These are phyloP conservation scores for Lordiphosa clarofinis DNA, from an alignment of 1,140 invertebrate genomes.

Conservation along the genomic window DNA sequence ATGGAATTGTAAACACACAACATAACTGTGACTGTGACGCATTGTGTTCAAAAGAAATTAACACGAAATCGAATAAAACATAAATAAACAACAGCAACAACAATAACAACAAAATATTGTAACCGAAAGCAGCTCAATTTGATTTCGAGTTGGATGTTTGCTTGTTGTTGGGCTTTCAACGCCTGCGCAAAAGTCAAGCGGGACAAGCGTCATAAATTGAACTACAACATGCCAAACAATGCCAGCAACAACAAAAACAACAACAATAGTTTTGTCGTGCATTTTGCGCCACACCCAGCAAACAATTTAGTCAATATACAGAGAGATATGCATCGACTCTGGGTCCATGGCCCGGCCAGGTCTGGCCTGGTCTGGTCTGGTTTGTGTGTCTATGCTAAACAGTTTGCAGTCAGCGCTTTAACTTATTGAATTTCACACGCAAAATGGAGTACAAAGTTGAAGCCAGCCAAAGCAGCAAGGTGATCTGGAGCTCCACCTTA, in stretches of 20 bases:
- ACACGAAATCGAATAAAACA: conserved; percentile 66
- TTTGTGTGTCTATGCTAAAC: conserved; percentile 38
- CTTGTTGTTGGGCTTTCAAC: conserved; percentile 68
- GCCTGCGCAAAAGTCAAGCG: conserved; percentile 73
- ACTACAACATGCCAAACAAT: conserved; percentile 74
- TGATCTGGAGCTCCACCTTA: conserved; percentile 56
- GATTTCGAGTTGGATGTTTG: conserved; percentile 39
- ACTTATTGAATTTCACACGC: conserved; percentile 75
- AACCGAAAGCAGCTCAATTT: conserved; percentile 52
- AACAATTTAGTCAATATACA: conserved; percentile 68
- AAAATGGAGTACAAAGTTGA: conserved; percentile 53
- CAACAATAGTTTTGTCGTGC: conserved; percentile 64
- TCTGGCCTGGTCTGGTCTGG: not conserved
- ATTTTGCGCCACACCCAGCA: conserved; percentile 64
- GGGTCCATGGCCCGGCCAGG: conserved; percentile 14
- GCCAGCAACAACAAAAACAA: conserved; percentile 34
- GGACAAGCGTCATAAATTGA: conserved; percentile 72
- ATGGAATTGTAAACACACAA: conserved; percentile 72
- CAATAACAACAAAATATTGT: conserved; percentile 35
- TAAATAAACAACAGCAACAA: conserved; percentile 24
- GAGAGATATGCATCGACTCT: conserved; percentile 58
- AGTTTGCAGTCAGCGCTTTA: conserved; percentile 29
- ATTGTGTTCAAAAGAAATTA: conserved; percentile 69
- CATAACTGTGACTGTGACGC: conserved; percentile 52
- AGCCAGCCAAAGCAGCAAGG: conserved; percentile 33